Evolutionary conservation across 2,797 vertebrate genomes (phyloP).

Genomic region (Echeneis naucrates): DNA sequence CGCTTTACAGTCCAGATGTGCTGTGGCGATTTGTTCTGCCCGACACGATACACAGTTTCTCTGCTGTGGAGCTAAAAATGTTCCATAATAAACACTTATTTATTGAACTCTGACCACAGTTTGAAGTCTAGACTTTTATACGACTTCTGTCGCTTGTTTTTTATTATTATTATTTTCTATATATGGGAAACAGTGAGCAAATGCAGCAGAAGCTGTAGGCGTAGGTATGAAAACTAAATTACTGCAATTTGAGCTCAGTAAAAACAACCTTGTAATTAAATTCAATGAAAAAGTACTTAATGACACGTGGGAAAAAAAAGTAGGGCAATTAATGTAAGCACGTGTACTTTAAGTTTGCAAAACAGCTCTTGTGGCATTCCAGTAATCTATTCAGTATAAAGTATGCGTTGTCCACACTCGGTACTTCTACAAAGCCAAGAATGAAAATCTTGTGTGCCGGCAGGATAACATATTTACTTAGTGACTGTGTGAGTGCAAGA

Average conservation of each 20-base stretch:
- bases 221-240: neutral
- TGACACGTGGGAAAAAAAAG: neutral
- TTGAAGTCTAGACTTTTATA: constrained; percentile 2
- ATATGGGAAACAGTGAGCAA: neutral
- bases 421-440: constrained; percentile 23
- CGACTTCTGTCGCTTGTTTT: neutral
- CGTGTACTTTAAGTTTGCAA: constrained; percentile 11
- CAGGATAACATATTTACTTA: constrained; percentile 44
- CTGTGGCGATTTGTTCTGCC: constrained; percentile 53
- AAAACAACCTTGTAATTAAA: neutral
- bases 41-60: constrained; percentile 42
- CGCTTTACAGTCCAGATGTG: constrained; percentile 69
- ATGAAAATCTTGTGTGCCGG: constrained; percentile 32
- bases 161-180: neutral
- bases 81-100: constrained; percentile 22
- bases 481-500: neutral
- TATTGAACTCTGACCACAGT: constrained; percentile 17
- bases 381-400: constrained; percentile 17
- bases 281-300: constrained; percentile 17
- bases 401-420: neutral
- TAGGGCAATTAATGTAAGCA: constrained; percentile 6
- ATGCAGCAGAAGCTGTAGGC: neutral
- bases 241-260: neutral
- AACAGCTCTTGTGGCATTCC: constrained; percentile 15
- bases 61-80: constrained; percentile 53